Evolutionary conservation across 2,797 vertebrate genomes (phyloP), one percentile per base, ranked within the genome.

Genomic region (Acanthis flammea): DNA sequence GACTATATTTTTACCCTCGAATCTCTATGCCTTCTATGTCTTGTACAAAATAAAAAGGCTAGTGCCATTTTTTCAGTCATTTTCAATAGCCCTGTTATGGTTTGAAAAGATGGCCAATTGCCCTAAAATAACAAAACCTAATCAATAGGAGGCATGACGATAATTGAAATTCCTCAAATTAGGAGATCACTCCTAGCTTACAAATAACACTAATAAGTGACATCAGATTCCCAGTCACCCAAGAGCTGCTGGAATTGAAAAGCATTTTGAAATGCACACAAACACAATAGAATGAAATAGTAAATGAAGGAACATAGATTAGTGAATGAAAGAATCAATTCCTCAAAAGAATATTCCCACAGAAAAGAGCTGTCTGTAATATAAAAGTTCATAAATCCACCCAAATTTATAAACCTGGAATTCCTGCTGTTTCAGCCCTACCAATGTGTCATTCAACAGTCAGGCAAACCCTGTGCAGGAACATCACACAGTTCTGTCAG

Each of bases 81-180:
- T 92, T 96, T 92, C 61, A 76, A 27, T 7, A 68, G 15, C 31
- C 17, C 4, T 27, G 25, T 62, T 47, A 48, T 8, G 24, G n/a
- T 51, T 73, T 54, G 48, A 78, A 67, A 86, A 81, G 45, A 53
- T 48, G 16, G 39, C 21, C 12, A 62, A 63, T 86, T 91, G 75
- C 35, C 61, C 31, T 92, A 87, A 91, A 70, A 71, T 82, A 95
- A 94, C 45, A 96, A 95, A 97, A 62, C 28, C 70, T 87, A 91
- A 96, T 97, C 96, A 97, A 97, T 95, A 96, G 2, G 5, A 95
- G 41, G 42, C 61, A 94, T 87, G 92, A 96, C 60, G 4, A 82
- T 31, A 94, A 98, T 90, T 96, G 96, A 96, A 97, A 84, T 73
- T 93, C 65, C 25, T 91, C 79, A 91, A 75, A 94, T 95, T 89